Evolutionary conservation across 2,113 vertebrate genomes (phyloP).

Genomic region (Indicator maculatus): DNA sequence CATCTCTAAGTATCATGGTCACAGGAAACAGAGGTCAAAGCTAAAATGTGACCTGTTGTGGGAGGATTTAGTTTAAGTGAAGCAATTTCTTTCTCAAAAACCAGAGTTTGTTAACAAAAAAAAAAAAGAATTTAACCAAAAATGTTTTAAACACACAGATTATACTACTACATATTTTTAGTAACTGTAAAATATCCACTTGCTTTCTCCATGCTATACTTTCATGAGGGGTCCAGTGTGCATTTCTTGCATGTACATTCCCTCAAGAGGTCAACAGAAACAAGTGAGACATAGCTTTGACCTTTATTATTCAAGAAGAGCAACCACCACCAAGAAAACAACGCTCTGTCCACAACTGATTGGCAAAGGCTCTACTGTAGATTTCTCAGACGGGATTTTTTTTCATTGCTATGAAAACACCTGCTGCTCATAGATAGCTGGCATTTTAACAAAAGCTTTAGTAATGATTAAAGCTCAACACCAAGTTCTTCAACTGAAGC

Average conservation of each 20-base stretch:
- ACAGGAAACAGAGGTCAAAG: slow-evolving; percentile 67
- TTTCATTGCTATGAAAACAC: background rate
- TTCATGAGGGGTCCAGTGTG: background rate
- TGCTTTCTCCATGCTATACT: background rate
- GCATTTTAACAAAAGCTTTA: background rate
- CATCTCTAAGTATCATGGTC: slow-evolving; percentile 42
- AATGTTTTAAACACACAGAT: background rate
- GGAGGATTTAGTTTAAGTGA: slow-evolving; percentile 38
- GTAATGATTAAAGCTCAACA: background rate
- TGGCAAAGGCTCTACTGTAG: background rate
- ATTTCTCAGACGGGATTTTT: background rate
- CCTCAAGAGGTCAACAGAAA: background rate
- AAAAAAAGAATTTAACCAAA: background rate
- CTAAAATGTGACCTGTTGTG: slow-evolving; percentile 50
- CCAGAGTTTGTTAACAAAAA: background rate
- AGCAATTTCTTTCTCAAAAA: background rate
- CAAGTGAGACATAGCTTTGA: background rate
- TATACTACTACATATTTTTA: background rate
- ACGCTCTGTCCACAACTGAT: accelerated
- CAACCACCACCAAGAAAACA: background rate
- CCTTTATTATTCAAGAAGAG: background rate
- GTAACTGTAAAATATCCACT: background rate
- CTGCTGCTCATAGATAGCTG: background rate
- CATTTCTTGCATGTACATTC: accelerated
- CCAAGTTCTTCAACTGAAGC: background rate